Conservation (phyloP, 2,113 vertebrate species). For the Sorex araneus region DNA sequence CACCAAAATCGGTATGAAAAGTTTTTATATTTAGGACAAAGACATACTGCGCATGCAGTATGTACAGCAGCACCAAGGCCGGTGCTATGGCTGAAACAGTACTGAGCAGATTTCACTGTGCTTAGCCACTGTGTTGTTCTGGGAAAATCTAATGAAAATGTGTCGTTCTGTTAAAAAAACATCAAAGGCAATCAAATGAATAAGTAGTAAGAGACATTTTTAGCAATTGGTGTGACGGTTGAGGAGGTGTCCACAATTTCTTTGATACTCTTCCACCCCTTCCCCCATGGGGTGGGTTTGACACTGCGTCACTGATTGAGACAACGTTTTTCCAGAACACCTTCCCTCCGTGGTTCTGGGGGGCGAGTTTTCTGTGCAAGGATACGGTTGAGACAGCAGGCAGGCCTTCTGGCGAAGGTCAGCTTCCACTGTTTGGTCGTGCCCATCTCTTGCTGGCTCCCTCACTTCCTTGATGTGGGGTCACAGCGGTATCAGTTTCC, state of each 20-base stretch:
- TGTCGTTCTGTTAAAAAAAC: not conserved
- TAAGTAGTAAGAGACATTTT: not conserved
- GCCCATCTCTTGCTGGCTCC: not conserved
- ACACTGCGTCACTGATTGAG: not conserved
- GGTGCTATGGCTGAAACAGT: not conserved
- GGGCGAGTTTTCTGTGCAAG: too few species aligned
- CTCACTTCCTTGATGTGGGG: not conserved
- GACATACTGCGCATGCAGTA: not conserved
- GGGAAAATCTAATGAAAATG: not conserved
- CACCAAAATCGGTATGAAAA: too few species aligned
- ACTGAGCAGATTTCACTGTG: not conserved
- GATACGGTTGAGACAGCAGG: not conserved
- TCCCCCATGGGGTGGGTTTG: not conserved
- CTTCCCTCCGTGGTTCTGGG: not conserved
- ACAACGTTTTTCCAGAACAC: not conserved
- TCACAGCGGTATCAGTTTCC: not conserved
- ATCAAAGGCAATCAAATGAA: not conserved
- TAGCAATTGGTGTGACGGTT: not conserved
- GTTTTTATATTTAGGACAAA: not conserved
- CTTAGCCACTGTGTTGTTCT: not conserved
- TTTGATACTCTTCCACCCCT: not conserved
- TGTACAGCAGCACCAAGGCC: not conserved
- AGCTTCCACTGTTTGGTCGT: not conserved
- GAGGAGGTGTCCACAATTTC: not conserved
- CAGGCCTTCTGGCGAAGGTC: not conserved